phyloP scores from a whole-genome alignment of 1,140 invertebrate genomes.

The Latrodectus geometricus region DNA sequence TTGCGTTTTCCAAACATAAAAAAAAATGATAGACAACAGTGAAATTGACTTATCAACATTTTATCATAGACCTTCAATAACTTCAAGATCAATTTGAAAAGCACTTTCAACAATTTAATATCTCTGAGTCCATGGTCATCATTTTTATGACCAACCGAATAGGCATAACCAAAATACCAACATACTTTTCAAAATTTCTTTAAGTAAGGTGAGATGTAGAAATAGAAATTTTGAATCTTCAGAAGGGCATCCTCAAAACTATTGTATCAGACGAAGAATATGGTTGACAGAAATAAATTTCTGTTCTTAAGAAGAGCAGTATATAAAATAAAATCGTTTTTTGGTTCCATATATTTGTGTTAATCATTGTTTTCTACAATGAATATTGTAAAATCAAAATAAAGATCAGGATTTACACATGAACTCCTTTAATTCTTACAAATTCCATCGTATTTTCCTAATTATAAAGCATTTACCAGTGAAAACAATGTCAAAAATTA shows the following conservation, averaged over 20 bases:
- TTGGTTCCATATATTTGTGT: no score
- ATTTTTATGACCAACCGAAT: constrained; percentile 4
- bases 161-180: constrained; percentile 18
- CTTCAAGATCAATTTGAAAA: constrained; percentile 12
- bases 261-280: background rate
- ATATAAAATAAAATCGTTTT: no score
- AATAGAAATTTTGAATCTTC: background rate
- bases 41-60: constrained; percentile 1
- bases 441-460: no score
- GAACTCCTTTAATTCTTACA: no score
- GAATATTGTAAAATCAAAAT: no score
- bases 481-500: no score
- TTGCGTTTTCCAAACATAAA: constrained; percentile 12
- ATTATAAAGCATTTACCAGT: no score
- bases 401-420: no score
- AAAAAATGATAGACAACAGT: background rate
- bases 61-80: background rate
- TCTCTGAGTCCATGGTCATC: background rate
- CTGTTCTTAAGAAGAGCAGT: background rate
- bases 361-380: no score
- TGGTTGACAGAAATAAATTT: constrained; percentile 8
- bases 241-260: constrained; percentile 2
- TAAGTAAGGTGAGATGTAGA: background rate
- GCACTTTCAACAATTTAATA: constrained; percentile 5
- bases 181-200: constrained; percentile 10